Evolutionary conservation across 2,888 invertebrate species (phyloP), one percentile per base, ranked within the genome.

Genomic region (Bhutanitis thaidina): DNA sequence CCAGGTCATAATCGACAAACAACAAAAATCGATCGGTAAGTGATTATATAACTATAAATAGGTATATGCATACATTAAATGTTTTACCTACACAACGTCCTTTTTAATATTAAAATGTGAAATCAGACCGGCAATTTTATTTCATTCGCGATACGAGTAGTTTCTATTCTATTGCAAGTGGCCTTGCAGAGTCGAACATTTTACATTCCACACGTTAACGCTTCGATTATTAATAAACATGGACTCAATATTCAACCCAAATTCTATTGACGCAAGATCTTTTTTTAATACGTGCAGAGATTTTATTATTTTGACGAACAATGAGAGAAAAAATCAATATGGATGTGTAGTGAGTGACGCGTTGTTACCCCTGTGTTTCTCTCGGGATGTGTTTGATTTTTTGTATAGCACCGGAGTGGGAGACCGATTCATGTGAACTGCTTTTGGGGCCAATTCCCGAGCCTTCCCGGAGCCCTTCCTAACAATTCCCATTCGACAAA

Each of bases 371-470:
- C 87, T 88, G 87, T 88, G 88, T 86, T 89, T 88, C 88, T 85
- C 82, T 86, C 85, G 85, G 86, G 89, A 87, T 87, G 74, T 78
- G 80, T 87, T 84, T 84, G 86, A 86, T 88, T 89, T 88, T 89
- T 88, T 88, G 83, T 88, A 74, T 74, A 70, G 76, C 75, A 76
- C 81, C 80, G 79, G 82, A 87, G 87, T 87, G 86, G 87, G 88
- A 87, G 85, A 78, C 67, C 78, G 80, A 74, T 82, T 85, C 89
- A 89, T 89, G 89, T 85, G 89, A 90, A 90, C 89, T 83, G 87
- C 87, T 87, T 88, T 87, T 87, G 77, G 88, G 89, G 88, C 87
- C 80, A 87, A 88, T 89, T 89, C 89, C 89, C 89, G 89, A 81
- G 89, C 88, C 88, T 85, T 80, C 78, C 73, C 75, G 77, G 81